Percentiles rank a stretch among this genome's conserved stretches.
Evolutionary conservation across 2,797 vertebrate species (phyloP).

Genomic region (Ciconia nigra): DNA sequence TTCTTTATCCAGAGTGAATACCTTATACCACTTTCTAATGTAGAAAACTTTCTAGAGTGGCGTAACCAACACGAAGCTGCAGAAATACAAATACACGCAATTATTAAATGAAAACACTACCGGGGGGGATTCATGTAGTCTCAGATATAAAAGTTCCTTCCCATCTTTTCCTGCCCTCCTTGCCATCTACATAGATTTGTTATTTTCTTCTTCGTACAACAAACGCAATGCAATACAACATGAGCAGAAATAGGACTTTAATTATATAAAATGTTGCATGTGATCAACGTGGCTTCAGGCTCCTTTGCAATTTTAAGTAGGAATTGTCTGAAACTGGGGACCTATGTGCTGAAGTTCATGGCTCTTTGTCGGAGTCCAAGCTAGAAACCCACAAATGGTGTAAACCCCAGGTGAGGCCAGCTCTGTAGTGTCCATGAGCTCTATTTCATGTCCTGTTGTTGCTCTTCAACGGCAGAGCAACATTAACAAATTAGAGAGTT

Average conservation of each 20-base stretch:
- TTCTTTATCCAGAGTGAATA: background rate
- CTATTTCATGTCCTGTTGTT: background rate
- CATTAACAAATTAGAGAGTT: no score
- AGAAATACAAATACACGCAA: background rate
- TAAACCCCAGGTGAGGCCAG: background rate
- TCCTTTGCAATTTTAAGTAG: background rate
- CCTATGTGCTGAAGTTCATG: background rate
- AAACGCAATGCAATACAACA: background rate
- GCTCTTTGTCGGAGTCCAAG: background rate
- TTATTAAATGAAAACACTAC: background rate
- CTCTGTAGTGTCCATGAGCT: accelerated
- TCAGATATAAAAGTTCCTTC: background rate
- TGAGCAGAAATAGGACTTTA: background rate
- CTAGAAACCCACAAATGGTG: accelerated
- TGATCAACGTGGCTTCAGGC: background rate
- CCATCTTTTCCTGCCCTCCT: no score
- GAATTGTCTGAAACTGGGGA: background rate
- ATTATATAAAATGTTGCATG: accelerated
- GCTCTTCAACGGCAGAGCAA: background rate
- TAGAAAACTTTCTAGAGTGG: no score
- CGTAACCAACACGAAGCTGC: background rate
- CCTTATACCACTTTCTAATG: accelerated
- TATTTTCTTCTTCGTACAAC: background rate
- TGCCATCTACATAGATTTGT: background rate
- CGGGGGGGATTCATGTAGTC: no score